Base-by-base conservation (phyloP, 2,797 vertebrate species). In the Syngnathus rostellatus region DNA sequence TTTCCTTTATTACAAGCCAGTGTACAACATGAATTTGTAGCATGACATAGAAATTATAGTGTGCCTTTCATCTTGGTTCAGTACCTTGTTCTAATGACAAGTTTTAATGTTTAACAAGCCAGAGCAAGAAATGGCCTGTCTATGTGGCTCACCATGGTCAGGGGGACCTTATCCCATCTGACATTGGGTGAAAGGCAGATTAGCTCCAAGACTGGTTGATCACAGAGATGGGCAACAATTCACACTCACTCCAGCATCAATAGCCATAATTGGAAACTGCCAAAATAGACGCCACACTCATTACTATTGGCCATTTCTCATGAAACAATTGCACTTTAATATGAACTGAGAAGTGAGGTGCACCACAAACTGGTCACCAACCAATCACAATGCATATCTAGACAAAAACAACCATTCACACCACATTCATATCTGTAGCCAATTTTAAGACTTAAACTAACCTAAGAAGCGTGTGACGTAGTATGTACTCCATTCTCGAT, bases 151-250 rank as follows among this genome's bases (percentile, higher is more conserved):
- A 25, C 9, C n/a, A 9, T 54, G 9, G 23, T 54, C 51, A 21
- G 51, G 51, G 51, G 51, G 8, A 31, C 21, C 17, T 51, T 51
- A 51, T n/a, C 48, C 16, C 19, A 19, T n/a, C 8, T 23, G 50
- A n/a, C n/a, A 23, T 21, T 21, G n/a, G 19, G 50, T 9, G n/a
- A 53, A 53, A 53, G 50, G 19, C n/a, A 23, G 50, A 21, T 53
- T 23, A 53, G 6, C n/a, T 53, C 50, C 50, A 53, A 53, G 50
- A 23, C 51, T 25, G 21, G 51, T 53, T 53, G 21, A n/a, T 53
- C 50, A 23, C 50, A 53, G 50, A 53, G 50, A n/a, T 21, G 50
- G n/a, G 50, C n/a, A 53, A 53, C 50, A n/a, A 53, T 53, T 53
- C 50, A 53, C 19, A 53, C 19, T n/a, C n/a, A n/a, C n/a, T 3